These are phyloP conservation scores for Tenthredo amoena DNA, from an alignment of 2,888 invertebrate genomes.

Conservation along the genomic window DNA sequence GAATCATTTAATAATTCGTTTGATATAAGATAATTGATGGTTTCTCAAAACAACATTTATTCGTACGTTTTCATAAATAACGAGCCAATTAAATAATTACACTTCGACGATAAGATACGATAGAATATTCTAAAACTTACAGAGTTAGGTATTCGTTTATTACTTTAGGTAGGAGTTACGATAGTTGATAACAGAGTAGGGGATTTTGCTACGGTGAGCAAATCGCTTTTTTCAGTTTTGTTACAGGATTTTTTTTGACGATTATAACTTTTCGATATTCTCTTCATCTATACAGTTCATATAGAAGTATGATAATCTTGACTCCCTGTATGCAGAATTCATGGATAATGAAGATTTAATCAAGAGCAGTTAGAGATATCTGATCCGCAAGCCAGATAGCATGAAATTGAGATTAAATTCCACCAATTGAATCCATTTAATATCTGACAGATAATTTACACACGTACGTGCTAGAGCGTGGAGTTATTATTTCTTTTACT, in stretches of 20 bases:
- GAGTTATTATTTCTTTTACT: not conserved
- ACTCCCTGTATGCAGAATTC: not conserved
- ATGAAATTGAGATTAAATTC: not conserved
- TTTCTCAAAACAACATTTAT: slow-evolving; percentile 21
- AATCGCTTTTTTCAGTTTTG: not conserved
- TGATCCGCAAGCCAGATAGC: not conserved
- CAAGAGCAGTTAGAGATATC: not conserved
- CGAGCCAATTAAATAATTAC: slow-evolving; percentile 52
- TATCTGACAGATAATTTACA: not conserved
- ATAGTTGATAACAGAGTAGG: not conserved
- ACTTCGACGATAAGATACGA: slow-evolving; percentile 25
- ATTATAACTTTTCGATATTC: not conserved
- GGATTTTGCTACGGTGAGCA: slow-evolving; percentile 11
- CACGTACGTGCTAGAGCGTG: slow-evolving; percentile 1
- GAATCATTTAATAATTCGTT: not conserved
- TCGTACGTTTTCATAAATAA: slow-evolving; percentile 52
- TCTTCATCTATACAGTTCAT: not conserved
- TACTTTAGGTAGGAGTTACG: not conserved
- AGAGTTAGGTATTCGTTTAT: slow-evolving; percentile 29
- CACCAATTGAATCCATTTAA: not conserved
- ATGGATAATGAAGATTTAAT: not conserved
- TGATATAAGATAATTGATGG: not conserved
- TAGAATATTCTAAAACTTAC: slow-evolving; percentile 6
- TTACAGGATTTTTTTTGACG: not conserved
- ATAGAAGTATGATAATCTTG: not conserved